Evolutionary conservation across 1,140 invertebrate species (phyloP).

Genomic region (Wasmannia auropunctata): DNA sequence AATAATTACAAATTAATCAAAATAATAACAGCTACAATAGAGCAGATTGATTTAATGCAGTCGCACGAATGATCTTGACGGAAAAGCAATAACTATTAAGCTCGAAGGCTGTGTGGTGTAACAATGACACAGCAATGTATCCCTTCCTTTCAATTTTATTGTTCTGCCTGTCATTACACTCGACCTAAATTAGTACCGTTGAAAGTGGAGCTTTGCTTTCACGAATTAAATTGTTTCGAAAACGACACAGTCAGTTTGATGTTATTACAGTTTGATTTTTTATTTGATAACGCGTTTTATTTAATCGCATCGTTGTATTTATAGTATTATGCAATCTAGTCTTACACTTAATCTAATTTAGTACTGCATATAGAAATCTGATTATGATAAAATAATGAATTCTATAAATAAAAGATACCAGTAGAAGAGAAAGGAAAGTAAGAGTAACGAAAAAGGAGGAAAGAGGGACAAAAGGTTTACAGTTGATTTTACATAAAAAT

Average conservation of each 20-base stretch:
- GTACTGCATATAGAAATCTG: not conserved
- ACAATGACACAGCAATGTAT: not conserved
- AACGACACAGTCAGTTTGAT: not conserved
- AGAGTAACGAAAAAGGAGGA: too few relatives aligned
- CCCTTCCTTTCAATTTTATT: constrained; percentile 21
- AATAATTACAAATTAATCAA: not conserved
- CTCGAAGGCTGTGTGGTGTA: constrained; percentile 1
- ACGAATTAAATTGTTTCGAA: constrained; percentile 40
- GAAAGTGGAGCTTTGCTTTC: not conserved
- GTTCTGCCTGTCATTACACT: constrained; percentile 25
- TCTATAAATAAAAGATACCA: not conserved
- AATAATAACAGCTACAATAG: constrained; percentile 1
- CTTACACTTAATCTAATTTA: not conserved
- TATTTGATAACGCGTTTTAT: not conserved
- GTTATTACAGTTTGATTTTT: constrained; percentile 8
- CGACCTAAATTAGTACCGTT: constrained; percentile 26
- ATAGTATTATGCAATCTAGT: not conserved
- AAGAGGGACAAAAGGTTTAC: not conserved
- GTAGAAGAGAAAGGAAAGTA: too few relatives aligned
- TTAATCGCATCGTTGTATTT: not conserved
- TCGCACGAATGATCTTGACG: constrained; percentile 10
- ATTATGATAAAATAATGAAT: not conserved
- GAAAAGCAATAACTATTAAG: not conserved
- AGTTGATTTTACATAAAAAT: too few relatives aligned
- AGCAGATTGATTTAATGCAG: not conserved